Percentiles rank a stretch among this genome's conserved stretches.
Conservation (phyloP, 2,888 invertebrate species). For the Lepidochrysops patricia region DNA sequence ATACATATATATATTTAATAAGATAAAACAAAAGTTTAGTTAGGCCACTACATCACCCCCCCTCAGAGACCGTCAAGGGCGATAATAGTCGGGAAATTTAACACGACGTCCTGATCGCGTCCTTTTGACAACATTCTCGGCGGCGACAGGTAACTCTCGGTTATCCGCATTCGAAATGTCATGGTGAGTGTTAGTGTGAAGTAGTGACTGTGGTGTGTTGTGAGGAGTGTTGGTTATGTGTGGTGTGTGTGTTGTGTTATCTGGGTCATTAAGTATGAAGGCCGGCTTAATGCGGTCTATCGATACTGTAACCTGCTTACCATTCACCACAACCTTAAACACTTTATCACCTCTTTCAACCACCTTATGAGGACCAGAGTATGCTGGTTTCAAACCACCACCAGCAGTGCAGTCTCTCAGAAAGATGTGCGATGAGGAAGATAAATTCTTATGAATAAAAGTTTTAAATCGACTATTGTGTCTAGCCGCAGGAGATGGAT, state of each 20-base stretch:
- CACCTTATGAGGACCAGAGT: background rate
- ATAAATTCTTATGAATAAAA: conserved; percentile 29
- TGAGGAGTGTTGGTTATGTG: background rate
- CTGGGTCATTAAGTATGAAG: background rate
- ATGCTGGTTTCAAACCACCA: background rate
- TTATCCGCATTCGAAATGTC: background rate
- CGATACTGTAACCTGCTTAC: conserved; percentile 2
- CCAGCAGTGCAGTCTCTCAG: background rate
- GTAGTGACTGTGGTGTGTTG: background rate
- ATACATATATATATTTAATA: too few species aligned
- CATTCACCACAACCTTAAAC: background rate
- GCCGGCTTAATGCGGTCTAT: background rate
- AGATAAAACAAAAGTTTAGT: too few species aligned
- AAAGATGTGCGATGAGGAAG: background rate
- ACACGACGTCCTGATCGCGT: background rate
- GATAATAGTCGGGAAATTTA: background rate
- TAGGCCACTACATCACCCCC: background rate
- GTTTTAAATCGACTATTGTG: conserved; percentile 9
- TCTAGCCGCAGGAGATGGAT: background rate
- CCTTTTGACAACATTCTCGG: background rate
- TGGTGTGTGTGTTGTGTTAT: background rate
- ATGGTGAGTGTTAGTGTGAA: background rate
- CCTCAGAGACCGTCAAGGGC: conserved; percentile 4
- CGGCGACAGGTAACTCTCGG: background rate
- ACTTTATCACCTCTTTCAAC: background rate